These are phyloP conservation scores for Listronotus bonariensis DNA, from an alignment of 1,140 invertebrate species.

Conservation along the genomic window DNA sequence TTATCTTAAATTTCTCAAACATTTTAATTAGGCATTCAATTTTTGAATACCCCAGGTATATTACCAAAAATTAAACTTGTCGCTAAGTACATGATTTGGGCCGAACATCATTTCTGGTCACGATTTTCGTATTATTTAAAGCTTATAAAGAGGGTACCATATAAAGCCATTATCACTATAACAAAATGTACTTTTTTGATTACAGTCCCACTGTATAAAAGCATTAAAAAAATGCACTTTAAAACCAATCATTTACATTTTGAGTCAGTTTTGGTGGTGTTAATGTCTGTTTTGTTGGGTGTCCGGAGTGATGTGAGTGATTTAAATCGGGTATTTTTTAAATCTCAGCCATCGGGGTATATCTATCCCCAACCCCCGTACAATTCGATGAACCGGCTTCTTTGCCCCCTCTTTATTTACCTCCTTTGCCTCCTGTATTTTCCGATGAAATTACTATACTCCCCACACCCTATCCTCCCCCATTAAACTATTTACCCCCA, in stretches of 20 bases:
- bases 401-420: conserved; percentile 4
- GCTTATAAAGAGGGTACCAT: conserved; percentile 28
- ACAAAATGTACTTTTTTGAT: too few species aligned
- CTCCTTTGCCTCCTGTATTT: conserved; percentile 36
- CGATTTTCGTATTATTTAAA: conserved; percentile 34
- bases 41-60: too few species aligned
- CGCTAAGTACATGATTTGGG: conserved; percentile 34
- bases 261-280: background rate
- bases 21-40: too few species aligned
- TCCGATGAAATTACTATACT: conserved; percentile 20
- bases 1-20: too few species aligned
- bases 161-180: conserved; percentile 8
- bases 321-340: conserved; percentile 6
- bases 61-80: background rate
- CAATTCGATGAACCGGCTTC: conserved; percentile 35
- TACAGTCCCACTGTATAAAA: background rate
- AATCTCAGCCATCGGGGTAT: conserved; percentile 31
- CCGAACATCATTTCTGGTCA: conserved; percentile 35
- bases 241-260: background rate
- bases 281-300: background rate
- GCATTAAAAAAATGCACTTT: background rate
- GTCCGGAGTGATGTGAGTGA: conserved; percentile 23
- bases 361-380: conserved; percentile 43
- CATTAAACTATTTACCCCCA: conserved; percentile 28
- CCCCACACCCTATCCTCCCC: conserved; percentile 26